Conservation (phyloP, 2,113 vertebrate genomes). For the Campylomormyrus tamandua region DNA sequence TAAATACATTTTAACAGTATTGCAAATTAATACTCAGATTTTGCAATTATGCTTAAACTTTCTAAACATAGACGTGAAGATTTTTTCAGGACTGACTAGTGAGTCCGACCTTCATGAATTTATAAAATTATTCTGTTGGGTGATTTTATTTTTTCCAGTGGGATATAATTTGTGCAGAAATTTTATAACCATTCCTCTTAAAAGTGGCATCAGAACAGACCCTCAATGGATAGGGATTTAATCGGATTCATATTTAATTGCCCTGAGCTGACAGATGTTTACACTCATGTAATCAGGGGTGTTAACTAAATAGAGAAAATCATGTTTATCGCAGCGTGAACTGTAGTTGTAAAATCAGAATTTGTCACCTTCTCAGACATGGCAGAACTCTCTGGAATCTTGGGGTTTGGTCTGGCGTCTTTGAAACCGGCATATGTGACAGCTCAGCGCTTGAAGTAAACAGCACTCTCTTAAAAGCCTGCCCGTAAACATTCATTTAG, state of each 20-base stretch:
- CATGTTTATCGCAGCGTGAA: neutral
- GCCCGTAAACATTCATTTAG: conserved; percentile 20
- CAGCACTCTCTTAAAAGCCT: neutral
- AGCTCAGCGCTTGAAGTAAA: conserved; percentile 23
- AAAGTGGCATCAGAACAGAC: neutral
- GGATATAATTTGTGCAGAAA: neutral
- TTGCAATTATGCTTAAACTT: neutral
- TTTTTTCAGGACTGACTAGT: neutral
- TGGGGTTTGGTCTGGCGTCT: conserved; percentile 4
- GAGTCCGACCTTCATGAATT: neutral
- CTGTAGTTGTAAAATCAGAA: neutral
- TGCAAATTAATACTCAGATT: neutral
- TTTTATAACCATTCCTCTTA: neutral
- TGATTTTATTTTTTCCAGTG: neutral
- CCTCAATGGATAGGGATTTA: neutral
- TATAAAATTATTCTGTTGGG: neutral
- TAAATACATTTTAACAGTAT: neutral
- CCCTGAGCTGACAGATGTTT: neutral
- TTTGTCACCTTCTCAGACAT: neutral
- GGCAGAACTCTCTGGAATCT: neutral
- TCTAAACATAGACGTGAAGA: neutral
- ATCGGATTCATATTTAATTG: neutral
- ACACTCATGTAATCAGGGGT: conserved; percentile 15
- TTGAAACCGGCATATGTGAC: neutral
- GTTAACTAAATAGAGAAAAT: conserved; percentile 28